These are phyloP conservation scores for Eupeodes latifasciatus DNA, from an alignment of 2,888 invertebrate species.

Conservation along the genomic window DNA sequence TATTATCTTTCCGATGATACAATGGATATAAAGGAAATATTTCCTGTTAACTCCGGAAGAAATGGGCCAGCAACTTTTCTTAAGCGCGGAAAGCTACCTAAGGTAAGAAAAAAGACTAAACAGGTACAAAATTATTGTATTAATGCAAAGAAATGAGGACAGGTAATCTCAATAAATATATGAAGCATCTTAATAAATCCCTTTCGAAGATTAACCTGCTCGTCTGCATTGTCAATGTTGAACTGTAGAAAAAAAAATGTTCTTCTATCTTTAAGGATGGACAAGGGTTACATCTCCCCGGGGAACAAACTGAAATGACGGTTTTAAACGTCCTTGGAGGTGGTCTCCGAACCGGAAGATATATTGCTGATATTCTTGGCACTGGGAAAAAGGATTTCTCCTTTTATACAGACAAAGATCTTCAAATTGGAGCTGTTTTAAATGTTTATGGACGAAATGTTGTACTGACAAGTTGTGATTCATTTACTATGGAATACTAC, in stretches of 20 bases:
- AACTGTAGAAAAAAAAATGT: not conserved
- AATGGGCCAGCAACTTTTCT: conserved; percentile 90
- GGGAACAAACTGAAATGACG: conserved; percentile 85
- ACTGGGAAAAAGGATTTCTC: conserved; percentile 84
- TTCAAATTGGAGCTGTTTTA: conserved; percentile 92
- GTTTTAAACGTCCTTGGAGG: conserved; percentile 88
- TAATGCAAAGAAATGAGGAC: no score
- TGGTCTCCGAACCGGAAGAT: conserved; percentile 85
- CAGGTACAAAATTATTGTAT: no score
- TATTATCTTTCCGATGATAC: conserved; percentile 95
- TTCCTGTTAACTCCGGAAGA: conserved; percentile 88
- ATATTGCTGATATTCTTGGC: conserved; percentile 86
- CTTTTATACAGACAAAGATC: conserved; percentile 85
- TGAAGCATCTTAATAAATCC: no score
- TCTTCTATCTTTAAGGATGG: conserved; percentile 59
- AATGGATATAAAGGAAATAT: conserved; percentile 92
- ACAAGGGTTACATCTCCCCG: conserved; percentile 83
- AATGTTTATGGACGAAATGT: conserved; percentile 93
- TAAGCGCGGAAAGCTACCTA: conserved; percentile 90
- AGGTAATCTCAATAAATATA: no score
- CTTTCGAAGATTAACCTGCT: no score
- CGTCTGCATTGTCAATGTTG: no score
- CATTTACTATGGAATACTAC: conserved; percentile 94
- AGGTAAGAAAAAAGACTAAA: conserved; percentile 84
- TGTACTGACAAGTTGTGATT: conserved; percentile 92